These are phyloP conservation scores for Heteromurus nitidus DNA, from an alignment of 2,888 invertebrate genomes.

Conservation along the genomic window DNA sequence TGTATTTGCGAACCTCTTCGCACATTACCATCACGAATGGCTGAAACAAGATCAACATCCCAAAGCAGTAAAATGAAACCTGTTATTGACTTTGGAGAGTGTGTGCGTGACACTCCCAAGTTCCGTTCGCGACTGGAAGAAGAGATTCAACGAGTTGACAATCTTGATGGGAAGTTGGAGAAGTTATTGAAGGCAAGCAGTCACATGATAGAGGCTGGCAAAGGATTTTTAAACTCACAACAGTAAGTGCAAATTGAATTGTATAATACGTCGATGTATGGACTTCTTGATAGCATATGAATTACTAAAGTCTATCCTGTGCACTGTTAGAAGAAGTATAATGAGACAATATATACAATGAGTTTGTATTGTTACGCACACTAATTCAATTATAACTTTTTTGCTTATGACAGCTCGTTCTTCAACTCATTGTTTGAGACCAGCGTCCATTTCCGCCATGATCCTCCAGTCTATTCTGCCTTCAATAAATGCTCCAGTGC, in stretches of 20 bases:
- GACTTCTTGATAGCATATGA: too few species aligned
- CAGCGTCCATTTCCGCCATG: slow-evolving; percentile 90
- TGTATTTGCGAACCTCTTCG: background rate
- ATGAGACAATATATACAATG: too few species aligned
- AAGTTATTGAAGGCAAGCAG: slow-evolving; percentile 91
- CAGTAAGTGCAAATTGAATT: slow-evolving; percentile 85
- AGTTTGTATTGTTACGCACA: too few species aligned
- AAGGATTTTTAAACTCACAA: slow-evolving; percentile 93
- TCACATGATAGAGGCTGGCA: slow-evolving; percentile 93
- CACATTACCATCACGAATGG: background rate
- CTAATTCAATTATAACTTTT: too few species aligned
- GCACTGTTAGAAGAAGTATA: too few species aligned
- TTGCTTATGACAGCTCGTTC: slow-evolving; percentile 81
- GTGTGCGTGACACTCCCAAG: slow-evolving; percentile 71
- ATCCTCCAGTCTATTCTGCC: slow-evolving; percentile 87
- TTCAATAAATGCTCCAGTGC: slow-evolving; percentile 86
- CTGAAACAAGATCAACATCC: background rate
- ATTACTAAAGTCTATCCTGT: too few species aligned
- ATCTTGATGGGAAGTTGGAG: slow-evolving; percentile 90
- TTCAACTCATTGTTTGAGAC: slow-evolving; percentile 93
- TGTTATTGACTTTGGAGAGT: slow-evolving; percentile 72
- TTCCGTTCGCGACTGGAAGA: slow-evolving; percentile 86
- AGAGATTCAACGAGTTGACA: slow-evolving; percentile 90
- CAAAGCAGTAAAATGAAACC: slow-evolving; percentile 59
- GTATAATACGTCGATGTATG: slow-evolving; percentile 2